A percentile compares a stretch with the other conserved stretches of the same genome.
phyloP scores from a whole-genome alignment of 1,140 invertebrate genomes.

The Drosophila burlai region DNA sequence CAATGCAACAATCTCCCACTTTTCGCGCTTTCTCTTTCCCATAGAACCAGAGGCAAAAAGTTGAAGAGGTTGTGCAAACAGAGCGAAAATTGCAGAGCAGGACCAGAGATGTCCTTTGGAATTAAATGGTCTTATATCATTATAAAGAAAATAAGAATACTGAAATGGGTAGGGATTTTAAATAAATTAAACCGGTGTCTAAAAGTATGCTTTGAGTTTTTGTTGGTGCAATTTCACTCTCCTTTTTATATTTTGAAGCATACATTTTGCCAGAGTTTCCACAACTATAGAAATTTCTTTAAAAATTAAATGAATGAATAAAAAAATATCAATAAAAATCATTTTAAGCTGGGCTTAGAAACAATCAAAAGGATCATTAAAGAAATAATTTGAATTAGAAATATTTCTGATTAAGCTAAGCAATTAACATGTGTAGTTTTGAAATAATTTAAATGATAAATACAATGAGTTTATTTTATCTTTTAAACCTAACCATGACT shows the following conservation, averaged over 20 bases:
- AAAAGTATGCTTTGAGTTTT: not conserved
- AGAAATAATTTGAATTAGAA: not conserved
- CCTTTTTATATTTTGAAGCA: not conserved
- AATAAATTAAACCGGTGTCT: not conserved
- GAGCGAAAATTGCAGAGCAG: not conserved
- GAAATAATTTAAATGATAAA: not conserved
- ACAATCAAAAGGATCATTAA: not conserved
- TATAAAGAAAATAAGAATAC: fast-evolving
- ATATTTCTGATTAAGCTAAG: not conserved
- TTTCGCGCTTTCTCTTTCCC: not conserved
- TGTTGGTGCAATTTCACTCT: fast-evolving
- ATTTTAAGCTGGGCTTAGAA: not conserved
- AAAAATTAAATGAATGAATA: fast-evolving
- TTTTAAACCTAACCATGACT: not conserved
- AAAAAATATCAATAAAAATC: no score
- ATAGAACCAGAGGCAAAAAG: slow-evolving; percentile 24
- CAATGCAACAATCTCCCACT: slow-evolving; percentile 42
- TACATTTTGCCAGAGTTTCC: not conserved
- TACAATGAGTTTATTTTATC: not conserved
- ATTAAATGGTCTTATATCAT: not conserved
- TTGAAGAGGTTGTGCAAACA: slow-evolving; percentile 44
- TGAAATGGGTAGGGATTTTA: not conserved
- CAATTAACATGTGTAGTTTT: no score
- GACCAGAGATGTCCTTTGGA: slow-evolving; percentile 15
- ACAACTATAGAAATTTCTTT: not conserved